Conservation (phyloP, 2,888 invertebrate species). For the Rutpela maculata region DNA sequence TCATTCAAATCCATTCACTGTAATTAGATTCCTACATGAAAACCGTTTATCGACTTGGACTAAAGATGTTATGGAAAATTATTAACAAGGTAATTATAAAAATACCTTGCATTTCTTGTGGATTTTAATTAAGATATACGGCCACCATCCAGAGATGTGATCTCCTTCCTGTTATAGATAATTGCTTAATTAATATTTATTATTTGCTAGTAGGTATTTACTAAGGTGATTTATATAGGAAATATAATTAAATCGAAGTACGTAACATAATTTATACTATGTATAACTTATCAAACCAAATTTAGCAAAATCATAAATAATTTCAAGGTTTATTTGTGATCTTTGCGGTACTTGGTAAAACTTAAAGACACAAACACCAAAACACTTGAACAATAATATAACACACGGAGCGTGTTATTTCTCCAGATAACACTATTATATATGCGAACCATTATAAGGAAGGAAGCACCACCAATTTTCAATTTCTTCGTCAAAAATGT, state of each 20-base stretch:
- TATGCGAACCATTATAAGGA: no score
- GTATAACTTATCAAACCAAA: neutral
- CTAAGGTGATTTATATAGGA: neutral
- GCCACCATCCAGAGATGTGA: neutral
- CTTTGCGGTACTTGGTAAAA: no score
- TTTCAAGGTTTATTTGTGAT: neutral
- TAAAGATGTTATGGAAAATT: neutral
- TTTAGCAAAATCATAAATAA: neutral
- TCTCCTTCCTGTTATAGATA: neutral
- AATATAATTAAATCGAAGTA: neutral
- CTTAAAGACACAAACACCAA: no score
- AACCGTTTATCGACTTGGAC: no score
- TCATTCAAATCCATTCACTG: no score
- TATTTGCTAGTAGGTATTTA: neutral
- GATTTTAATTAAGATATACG: neutral
- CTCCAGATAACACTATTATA: no score
- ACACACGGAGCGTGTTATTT: no score
- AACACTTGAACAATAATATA: no score
- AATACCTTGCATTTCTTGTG: neutral
- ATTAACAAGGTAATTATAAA: neutral
- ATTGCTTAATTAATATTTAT: neutral
- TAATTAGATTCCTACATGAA: no score
- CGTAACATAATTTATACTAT: neutral
- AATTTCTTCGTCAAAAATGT: no score
- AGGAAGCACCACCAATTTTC: no score